Evolutionary conservation across 2,888 invertebrate genomes (phyloP), one percentile per base, ranked within the genome.

Genomic region (Pandemis heparana): DNA sequence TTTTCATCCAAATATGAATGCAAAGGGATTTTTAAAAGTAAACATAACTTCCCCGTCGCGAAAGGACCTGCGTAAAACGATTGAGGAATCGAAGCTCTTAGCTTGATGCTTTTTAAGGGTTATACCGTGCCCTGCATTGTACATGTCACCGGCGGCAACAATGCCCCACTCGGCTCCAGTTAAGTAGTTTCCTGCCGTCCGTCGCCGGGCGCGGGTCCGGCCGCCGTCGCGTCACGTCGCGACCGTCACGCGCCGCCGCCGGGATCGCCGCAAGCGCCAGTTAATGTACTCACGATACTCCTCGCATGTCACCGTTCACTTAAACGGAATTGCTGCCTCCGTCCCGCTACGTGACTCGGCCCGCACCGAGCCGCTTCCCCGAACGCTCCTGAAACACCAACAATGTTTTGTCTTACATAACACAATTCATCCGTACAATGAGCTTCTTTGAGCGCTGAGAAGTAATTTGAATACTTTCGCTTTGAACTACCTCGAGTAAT

Each of bases 221-320:
- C 1, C 8, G 16, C 9, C 2, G 51, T 9, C 9, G 1, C 51
- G 16, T 23, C 56, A 56, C 38, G 60, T 60, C 60, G 32, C 56
- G 18, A 10, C 6, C 38, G 38, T 60, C 60, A n/a, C 38, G 60
- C 60, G 53, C 41, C 23, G 23, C 38, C n/a, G 39, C 43, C 71
- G 59, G 75, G 79, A 75, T 74, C 77, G 79, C 56, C 23, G 56
- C 48, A 18, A 59, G 1, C 71, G 75, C 78, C 79, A 76, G 79
- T 79, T 80, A 82, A 81, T 80, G 80, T 78, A 79, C 79, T 75
- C 79, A 80, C 79, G 77, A 84, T 84, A 81, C 81, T 77, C 81
- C 74, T 81, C 79, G 82, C 84, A 81, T 83, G 84, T 84, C 84
- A 77, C 80, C 80, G 77, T 76, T 80, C 83, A 81, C 79, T 85